Percentiles rank a stretch among this genome's conserved stretches.
These are phyloP conservation scores for Paramisgurnus dabryanus DNA, from an alignment of 2,113 vertebrate species.

Conservation along the genomic window DNA sequence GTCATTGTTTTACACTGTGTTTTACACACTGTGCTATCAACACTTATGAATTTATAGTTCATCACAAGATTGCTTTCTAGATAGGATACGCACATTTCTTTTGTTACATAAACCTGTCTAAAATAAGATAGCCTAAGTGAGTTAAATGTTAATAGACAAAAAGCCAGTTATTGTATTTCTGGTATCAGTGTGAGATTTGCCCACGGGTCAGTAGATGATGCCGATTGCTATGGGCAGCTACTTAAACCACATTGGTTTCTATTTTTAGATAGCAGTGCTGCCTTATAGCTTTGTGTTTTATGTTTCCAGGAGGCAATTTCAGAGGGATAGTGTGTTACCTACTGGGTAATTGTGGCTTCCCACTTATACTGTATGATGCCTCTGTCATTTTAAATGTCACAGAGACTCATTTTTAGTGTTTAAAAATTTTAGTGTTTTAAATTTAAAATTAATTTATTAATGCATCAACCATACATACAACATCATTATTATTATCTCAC, in stretches of 20 bases:
- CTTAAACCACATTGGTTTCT: constrained; percentile 41
- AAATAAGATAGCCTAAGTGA: neutral
- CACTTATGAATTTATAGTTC: too few relatives aligned
- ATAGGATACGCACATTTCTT: too few relatives aligned
- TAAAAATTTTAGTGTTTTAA: too few relatives aligned
- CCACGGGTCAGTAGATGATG: constrained; percentile 57
- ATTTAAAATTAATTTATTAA: too few relatives aligned
- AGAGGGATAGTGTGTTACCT: constrained; percentile 44
- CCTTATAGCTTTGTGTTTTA: constrained; percentile 69
- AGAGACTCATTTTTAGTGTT: neutral
- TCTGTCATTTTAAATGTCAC: neutral
- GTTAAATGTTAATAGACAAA: neutral
- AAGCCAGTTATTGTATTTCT: constrained; percentile 9
- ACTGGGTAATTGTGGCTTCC: constrained; percentile 53
- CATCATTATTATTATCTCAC: too few relatives aligned
- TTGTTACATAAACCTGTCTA: too few relatives aligned
- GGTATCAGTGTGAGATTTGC: constrained; percentile 44
- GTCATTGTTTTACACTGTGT: too few relatives aligned
- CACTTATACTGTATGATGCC: constrained; percentile 48
- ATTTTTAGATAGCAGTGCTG: constrained; percentile 51
- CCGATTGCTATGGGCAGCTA: neutral
- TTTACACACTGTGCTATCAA: too few relatives aligned
- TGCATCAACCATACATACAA: too few relatives aligned
- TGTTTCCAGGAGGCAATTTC: constrained; percentile 56
- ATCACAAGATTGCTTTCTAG: too few relatives aligned